Evolutionary conservation across 2,113 vertebrate species (phyloP).

Genomic region (Aplodontia rufa): DNA sequence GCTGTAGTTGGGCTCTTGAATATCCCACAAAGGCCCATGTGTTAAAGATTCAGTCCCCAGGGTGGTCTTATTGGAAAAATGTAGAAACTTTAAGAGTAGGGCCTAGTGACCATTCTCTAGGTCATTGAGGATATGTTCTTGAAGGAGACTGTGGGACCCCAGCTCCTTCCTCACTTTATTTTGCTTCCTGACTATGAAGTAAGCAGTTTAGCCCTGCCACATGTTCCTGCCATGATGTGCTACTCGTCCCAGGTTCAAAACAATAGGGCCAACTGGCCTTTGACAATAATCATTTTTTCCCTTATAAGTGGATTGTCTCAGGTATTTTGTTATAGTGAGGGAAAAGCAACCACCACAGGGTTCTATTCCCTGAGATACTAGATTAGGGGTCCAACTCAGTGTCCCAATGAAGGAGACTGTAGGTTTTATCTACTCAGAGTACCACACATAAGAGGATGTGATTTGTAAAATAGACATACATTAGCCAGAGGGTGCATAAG

Average conservation of each 20-base stretch:
- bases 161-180: background rate
- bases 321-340: too few relatives aligned
- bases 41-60: background rate
- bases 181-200: background rate
- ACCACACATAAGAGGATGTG: background rate
- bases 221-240: background rate
- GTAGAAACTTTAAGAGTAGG: background rate
- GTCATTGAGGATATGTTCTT: background rate
- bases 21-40: too few relatives aligned
- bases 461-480: background rate
- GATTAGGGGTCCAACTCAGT: background rate
- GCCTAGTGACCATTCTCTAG: background rate
- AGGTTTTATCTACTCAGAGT: background rate
- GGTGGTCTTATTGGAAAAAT: background rate
- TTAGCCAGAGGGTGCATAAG: background rate
- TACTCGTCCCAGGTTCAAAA: too few relatives aligned
- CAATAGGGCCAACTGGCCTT: too few relatives aligned
- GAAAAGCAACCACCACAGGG: too few relatives aligned
- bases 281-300: too few relatives aligned
- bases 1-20: too few relatives aligned
- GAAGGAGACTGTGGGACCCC: background rate
- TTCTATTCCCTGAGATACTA: fast-evolving
- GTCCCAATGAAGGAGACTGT: fast-evolving
- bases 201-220: background rate
- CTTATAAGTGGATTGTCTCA: too few relatives aligned